Percentiles rank a stretch among this genome's conserved stretches.
Conservation (phyloP, 2,113 vertebrate genomes). For the Paramormyrops kingsleyae region DNA sequence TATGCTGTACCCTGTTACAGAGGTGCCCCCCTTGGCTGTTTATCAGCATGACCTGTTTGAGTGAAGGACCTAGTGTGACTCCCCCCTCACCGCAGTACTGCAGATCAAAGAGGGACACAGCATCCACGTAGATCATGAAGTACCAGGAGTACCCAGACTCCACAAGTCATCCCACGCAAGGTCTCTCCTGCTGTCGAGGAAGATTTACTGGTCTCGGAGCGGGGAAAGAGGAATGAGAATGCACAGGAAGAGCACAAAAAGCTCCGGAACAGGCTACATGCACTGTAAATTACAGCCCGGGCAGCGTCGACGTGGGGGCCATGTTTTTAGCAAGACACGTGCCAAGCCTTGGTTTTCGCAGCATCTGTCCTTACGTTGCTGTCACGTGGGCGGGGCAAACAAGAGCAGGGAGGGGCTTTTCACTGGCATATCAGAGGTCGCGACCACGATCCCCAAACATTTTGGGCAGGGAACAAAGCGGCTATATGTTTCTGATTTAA, state of each 20-base stretch:
- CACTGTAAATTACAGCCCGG: constrained; percentile 14
- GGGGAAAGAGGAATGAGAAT: constrained; percentile 6
- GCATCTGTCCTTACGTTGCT: constrained; percentile 13
- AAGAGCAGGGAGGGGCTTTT: constrained; percentile 13
- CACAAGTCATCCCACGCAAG: neutral
- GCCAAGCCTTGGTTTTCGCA: neutral
- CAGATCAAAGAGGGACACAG: neutral
- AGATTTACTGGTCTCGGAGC: constrained; percentile 26
- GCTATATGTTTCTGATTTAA: constrained; percentile 27
- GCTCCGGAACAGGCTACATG: constrained; percentile 15
- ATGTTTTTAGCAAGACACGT: constrained; percentile 26
- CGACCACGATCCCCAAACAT: constrained; percentile 16
- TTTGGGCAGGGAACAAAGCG: constrained; percentile 27
- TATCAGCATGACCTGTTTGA: neutral
- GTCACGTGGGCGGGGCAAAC: constrained; percentile 16
- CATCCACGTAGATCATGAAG: neutral
- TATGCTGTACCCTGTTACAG: neutral
- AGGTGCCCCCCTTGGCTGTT: neutral
- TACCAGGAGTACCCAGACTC: neutral
- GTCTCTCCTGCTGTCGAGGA: neutral
- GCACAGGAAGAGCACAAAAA: neutral
- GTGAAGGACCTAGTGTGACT: neutral
- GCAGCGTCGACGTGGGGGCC: constrained; percentile 4
- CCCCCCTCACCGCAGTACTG: neutral
- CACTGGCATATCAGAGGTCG: constrained; percentile 25